A percentile compares a stretch with the other conserved stretches of the same genome.
phyloP scores from a whole-genome alignment of 2,113 vertebrate genomes.

The Myotis lucifugus region DNA sequence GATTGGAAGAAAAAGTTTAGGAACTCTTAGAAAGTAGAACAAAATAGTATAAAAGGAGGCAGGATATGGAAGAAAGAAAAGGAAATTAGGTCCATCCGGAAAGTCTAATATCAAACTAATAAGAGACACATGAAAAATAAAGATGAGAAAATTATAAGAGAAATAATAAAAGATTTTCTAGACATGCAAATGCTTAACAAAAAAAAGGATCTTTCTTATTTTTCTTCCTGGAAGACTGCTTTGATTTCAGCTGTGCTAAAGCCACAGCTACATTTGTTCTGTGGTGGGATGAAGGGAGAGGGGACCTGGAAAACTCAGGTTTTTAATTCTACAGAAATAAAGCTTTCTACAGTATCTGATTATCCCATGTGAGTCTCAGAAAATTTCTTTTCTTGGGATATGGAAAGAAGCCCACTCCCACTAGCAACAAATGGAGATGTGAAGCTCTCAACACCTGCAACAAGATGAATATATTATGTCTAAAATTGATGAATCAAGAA shows the following conservation, averaged over 20 bases:
- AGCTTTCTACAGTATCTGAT: background rate
- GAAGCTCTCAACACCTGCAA: background rate
- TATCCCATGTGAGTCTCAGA: background rate
- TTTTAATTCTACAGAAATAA: background rate
- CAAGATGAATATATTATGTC: background rate
- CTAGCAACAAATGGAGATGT: background rate
- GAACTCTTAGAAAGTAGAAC: constrained; percentile 45
- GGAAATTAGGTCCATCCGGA: constrained; percentile 15
- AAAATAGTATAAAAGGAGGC: constrained; percentile 37
- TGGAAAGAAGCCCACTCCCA: background rate
- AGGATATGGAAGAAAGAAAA: background rate
- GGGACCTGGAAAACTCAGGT: background rate
- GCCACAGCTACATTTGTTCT: background rate
- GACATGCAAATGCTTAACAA: background rate
- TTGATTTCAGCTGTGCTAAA: background rate
- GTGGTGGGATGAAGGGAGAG: background rate
- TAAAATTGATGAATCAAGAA: background rate
- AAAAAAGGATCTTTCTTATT: background rate
- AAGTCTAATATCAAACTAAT: background rate
- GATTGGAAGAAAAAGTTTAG: constrained; percentile 14
- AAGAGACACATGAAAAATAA: background rate
- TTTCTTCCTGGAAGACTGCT: background rate
- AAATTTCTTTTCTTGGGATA: background rate
- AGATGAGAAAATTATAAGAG: background rate
- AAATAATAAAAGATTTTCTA: background rate